A percentile compares a stretch with the other conserved stretches of the same genome.
Conservation (phyloP, 2,797 vertebrate species). For the Rhynchotus rufescens region DNA sequence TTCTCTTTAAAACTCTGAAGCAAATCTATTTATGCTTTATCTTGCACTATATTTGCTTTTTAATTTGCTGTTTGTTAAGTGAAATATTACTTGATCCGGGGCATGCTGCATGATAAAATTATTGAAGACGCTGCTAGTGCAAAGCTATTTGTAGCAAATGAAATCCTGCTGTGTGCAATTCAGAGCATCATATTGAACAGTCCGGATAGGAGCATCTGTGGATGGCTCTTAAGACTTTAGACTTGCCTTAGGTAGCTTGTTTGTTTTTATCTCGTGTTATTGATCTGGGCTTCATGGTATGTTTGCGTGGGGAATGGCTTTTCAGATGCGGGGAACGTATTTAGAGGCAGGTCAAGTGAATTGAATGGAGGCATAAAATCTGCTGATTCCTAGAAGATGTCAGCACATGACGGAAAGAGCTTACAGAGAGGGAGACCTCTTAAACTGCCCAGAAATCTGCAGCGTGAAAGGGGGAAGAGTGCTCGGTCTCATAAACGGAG, state of each 20-base stretch:
- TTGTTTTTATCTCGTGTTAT: constrained; percentile 62
- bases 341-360: constrained; percentile 62
- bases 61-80: constrained; percentile 78
- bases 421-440: constrained; percentile 57
- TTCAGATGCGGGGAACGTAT: constrained; percentile 51
- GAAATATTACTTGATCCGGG: constrained; percentile 69
- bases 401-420: constrained; percentile 48
- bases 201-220: constrained; percentile 64
- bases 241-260: constrained; percentile 63
- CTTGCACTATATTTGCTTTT: constrained; percentile 64
- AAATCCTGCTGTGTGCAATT: constrained; percentile 77
- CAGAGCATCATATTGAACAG: constrained; percentile 73
- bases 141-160: constrained; percentile 78
- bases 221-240: constrained; percentile 62
- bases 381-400: constrained; percentile 70
- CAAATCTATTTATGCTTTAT: constrained; percentile 54
- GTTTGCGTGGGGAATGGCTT: constrained; percentile 62
- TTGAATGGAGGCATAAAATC: constrained; percentile 57
- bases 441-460: constrained; percentile 56
- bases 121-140: constrained; percentile 71
- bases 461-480: constrained; percentile 39
- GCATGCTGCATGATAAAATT: constrained; percentile 72
- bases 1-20: constrained; percentile 60
- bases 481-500: constrained; percentile 41
- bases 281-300: constrained; percentile 69